These are phyloP conservation scores for Larimichthys crocea DNA, from an alignment of 2,113 vertebrate genomes.

Conservation along the genomic window DNA sequence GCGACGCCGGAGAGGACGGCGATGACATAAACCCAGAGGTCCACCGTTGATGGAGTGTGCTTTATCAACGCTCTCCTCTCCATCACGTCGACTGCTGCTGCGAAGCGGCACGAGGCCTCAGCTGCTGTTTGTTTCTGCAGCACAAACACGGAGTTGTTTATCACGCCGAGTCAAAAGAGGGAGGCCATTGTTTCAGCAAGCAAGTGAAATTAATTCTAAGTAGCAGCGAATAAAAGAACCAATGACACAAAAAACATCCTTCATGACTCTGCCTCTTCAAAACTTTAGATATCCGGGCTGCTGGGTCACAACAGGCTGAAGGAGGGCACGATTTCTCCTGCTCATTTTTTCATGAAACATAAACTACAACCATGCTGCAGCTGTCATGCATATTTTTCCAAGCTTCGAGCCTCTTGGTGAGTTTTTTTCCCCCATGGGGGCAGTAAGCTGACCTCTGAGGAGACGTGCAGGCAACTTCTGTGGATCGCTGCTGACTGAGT, in stretches of 20 bases:
- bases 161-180: neutral
- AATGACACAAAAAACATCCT: neutral
- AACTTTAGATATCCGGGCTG: neutral
- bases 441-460: neutral
- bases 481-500: too few species aligned
- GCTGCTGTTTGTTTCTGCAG: constrained; percentile 14
- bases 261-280: neutral
- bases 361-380: neutral
- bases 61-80: constrained; percentile 43
- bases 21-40: constrained; percentile 25
- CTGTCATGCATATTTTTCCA: neutral
- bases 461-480: neutral
- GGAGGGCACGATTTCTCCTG: neutral
- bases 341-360: neutral
- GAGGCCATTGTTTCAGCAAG: constrained; percentile 33
- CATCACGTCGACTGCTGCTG: constrained; percentile 22
- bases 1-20: neutral
- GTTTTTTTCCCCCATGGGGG: neutral
- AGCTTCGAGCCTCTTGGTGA: neutral
- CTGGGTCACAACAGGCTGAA: too few species aligned
- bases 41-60: constrained; percentile 35
- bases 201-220: constrained; percentile 20
- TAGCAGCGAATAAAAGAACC: neutral
- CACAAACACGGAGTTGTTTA: constrained; percentile 53
- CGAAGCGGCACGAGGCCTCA: constrained; percentile 28